Base-by-base conservation (phyloP, 2,797 vertebrate genomes). In the Protonibea diacanthus region DNA sequence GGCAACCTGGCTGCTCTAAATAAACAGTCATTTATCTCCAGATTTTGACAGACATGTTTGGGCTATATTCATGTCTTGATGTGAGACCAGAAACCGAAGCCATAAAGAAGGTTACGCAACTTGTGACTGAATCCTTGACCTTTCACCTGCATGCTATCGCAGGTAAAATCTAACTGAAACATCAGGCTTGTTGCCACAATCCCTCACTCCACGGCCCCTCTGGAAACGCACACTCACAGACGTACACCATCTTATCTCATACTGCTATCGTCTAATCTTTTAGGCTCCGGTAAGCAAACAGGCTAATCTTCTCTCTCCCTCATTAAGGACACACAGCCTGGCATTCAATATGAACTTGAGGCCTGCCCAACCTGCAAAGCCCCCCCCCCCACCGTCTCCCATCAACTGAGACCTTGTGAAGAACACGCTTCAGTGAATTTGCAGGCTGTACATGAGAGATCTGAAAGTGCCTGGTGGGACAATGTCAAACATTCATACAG, bases 281-380 rank as follows among this genome's bases (percentile, higher is more conserved):
- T 68, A 79, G 83, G 85, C 87, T 88, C 64, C 87, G 79, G 63
- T 86, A 51, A 76, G 84, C 81, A 91, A 91, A 88, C 88, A 83
- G 81, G 56, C 78, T 92, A 91, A 93, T 92, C 89, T 88, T 65
- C 87, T 87, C 74, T 83, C 80, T 64, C 83, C 71, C 86, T 93
- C 80, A 91, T 92, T 91, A 92, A 82, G 72, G 78, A 92, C 82
- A 90, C 88, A 92, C 83, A 88, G 88, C 59, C 33, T 66, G 63
- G 60, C 83, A 89, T 92, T 92, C 88, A 91, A 72, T 40, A 6
- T 81, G 71, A 89, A 90, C 81, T 85, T 82, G 82, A 89, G 66
- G 61, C 53, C 74, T 63, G 63, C 71, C 53, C 61, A 61, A 80
- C 81, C 48, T 71, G 74, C 78, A 70, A 77, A 87, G 20, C 74